Evolutionary conservation across 1,140 invertebrate genomes (phyloP).

Genomic region (Sesamia nonagrioides): DNA sequence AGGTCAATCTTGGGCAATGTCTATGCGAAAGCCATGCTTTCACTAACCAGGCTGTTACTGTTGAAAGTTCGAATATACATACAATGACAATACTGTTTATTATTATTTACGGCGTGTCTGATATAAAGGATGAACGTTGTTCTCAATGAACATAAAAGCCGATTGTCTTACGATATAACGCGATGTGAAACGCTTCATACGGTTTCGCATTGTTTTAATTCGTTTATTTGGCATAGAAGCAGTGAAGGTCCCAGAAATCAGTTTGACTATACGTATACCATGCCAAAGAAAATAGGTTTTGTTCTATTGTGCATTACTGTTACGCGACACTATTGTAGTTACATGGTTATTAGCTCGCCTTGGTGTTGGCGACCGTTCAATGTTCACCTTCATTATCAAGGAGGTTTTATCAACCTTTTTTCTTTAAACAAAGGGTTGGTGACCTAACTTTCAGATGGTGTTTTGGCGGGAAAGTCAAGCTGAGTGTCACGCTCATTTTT

Average conservation of each 20-base stretch:
- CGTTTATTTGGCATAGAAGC: slow-evolving; percentile 55
- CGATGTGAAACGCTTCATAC: slow-evolving; percentile 59
- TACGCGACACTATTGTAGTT: slow-evolving; percentile 9
- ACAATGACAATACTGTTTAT: slow-evolving; percentile 51
- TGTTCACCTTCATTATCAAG: slow-evolving; percentile 32
- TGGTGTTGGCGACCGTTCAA: slow-evolving; percentile 8
- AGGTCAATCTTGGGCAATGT: slow-evolving; percentile 15
- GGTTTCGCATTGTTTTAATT: slow-evolving; percentile 62
- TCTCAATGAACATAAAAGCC: slow-evolving; percentile 51
- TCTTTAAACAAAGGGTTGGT: slow-evolving; percentile 28
- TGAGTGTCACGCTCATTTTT: no score
- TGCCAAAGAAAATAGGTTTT: slow-evolving; percentile 36
- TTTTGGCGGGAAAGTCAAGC: no score
- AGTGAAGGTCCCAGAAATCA: slow-evolving; percentile 52
- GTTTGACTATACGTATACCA: slow-evolving; percentile 6
- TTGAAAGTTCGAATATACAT: slow-evolving; percentile 53
- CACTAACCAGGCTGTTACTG: slow-evolving; percentile 37
- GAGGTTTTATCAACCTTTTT: slow-evolving; percentile 8
- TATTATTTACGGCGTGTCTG: slow-evolving; percentile 51
- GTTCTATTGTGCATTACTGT: slow-evolving; percentile 42
- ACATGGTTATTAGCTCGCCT: slow-evolving; percentile 41
- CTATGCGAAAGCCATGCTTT: slow-evolving; percentile 34
- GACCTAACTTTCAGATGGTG: slow-evolving; percentile 23
- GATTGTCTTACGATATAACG: slow-evolving; percentile 56
- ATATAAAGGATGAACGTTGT: slow-evolving; percentile 52